Evolutionary conservation across 2,797 vertebrate genomes (phyloP).

Genomic region (Coendou prehensilis): DNA sequence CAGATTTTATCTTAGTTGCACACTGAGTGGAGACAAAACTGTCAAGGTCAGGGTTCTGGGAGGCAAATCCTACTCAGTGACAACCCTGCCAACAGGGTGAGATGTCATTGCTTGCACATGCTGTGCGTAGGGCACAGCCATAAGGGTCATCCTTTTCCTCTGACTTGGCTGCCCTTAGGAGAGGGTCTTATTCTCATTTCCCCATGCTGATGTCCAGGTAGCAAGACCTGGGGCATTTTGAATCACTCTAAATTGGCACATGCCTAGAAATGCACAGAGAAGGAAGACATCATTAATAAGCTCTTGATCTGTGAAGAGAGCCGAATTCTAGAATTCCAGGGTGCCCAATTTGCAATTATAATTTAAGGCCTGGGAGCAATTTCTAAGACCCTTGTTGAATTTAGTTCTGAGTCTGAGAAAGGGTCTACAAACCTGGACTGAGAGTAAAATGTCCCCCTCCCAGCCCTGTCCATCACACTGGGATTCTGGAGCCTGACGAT

Average conservation of each 20-base stretch:
- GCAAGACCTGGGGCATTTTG: background rate
- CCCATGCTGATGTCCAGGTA: background rate
- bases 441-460: background rate
- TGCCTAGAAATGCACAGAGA: background rate
- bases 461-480: background rate
- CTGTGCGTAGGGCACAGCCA: background rate
- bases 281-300: background rate
- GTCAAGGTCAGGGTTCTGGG: background rate
- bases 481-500: background rate
- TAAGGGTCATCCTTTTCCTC: background rate
- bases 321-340: background rate
- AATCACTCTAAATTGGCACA: background rate
- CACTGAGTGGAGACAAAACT: conserved; percentile 11
- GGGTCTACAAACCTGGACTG: too few species aligned
- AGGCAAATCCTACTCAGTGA: background rate
- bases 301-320: background rate
- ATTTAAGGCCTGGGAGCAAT: too few species aligned
- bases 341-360: background rate
- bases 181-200: background rate
- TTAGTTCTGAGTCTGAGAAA: background rate
- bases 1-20: conserved; percentile 45
- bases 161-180: background rate
- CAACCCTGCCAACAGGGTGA: background rate
- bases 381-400: background rate
- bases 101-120: background rate